Conservation (phyloP, 2,888 invertebrate genomes). For the Serripes groenlandicus region DNA sequence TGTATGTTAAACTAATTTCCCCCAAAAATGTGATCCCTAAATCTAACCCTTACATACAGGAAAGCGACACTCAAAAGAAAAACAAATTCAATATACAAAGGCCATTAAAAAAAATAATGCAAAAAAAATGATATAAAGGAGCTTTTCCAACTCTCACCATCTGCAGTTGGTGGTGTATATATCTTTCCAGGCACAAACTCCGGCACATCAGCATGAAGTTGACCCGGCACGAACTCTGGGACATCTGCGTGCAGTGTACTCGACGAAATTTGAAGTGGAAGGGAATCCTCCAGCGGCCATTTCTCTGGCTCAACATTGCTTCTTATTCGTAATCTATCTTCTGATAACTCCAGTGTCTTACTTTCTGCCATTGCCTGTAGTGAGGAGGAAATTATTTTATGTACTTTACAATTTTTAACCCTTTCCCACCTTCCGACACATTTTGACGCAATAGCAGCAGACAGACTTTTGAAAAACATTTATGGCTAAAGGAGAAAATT, state of each 20-base stretch:
- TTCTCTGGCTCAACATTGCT: conserved; percentile 92
- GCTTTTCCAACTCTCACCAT: conserved; percentile 11
- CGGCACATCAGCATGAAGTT: conserved; percentile 90
- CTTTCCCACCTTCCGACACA: background rate
- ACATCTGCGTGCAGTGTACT: conserved; percentile 92
- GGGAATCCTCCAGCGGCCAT: conserved; percentile 91
- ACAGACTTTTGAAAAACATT: background rate
- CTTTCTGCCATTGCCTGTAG: conserved; percentile 92
- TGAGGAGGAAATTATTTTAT: background rate
- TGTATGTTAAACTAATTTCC: too few species aligned
- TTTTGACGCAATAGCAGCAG: background rate
- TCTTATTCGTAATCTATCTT: conserved; percentile 92
- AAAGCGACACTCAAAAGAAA: too few species aligned
- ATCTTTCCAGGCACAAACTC: conserved; percentile 91
- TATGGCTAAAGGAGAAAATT: background rate
- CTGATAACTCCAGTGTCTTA: conserved; percentile 92
- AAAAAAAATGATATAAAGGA: too few species aligned
- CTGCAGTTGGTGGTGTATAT: conserved; percentile 48
- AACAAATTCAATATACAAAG: too few species aligned
- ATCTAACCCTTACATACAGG: too few species aligned
- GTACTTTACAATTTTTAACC: background rate
- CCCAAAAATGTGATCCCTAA: too few species aligned
- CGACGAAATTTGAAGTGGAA: conserved; percentile 57
- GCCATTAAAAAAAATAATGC: too few species aligned
- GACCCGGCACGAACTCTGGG: conserved; percentile 93